Evolutionary conservation across 2,888 invertebrate genomes (phyloP).

Genomic region (Tolmerus cingulatus): DNA sequence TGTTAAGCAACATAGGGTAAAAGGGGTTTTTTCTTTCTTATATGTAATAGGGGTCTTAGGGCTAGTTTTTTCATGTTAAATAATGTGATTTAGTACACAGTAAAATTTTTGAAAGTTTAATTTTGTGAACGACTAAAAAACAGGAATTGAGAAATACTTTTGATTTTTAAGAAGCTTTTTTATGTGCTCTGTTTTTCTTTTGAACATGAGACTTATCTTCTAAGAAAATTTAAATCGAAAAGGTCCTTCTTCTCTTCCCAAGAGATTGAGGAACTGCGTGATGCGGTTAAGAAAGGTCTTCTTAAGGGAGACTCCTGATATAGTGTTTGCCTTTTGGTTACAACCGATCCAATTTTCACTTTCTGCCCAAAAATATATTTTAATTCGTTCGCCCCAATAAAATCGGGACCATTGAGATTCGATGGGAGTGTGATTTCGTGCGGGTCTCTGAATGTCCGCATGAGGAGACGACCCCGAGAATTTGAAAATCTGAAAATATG

Average conservation of each 20-base stretch:
- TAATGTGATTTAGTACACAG: no score
- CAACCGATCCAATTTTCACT: background rate
- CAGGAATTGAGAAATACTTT: no score
- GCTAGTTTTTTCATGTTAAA: no score
- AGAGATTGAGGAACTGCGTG: background rate
- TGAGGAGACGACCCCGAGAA: background rate
- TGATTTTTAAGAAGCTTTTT: background rate
- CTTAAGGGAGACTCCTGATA: background rate
- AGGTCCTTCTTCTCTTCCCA: background rate
- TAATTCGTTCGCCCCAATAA: background rate
- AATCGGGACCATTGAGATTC: background rate
- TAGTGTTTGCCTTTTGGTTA: background rate
- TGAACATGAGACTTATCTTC: background rate
- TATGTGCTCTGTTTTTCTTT: background rate
- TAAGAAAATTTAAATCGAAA: background rate
- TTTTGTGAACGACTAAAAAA: no score
- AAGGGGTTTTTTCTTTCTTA: no score
- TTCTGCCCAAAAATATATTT: background rate
- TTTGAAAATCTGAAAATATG: background rate
- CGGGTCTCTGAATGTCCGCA: background rate
- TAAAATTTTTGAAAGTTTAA: no score
- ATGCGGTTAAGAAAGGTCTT: background rate
- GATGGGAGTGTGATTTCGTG: background rate
- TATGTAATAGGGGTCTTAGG: no score
- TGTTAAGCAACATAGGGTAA: no score